Evolutionary conservation across 2,888 invertebrate species (phyloP).

Genomic region (Agriopis leucophaearia): DNA sequence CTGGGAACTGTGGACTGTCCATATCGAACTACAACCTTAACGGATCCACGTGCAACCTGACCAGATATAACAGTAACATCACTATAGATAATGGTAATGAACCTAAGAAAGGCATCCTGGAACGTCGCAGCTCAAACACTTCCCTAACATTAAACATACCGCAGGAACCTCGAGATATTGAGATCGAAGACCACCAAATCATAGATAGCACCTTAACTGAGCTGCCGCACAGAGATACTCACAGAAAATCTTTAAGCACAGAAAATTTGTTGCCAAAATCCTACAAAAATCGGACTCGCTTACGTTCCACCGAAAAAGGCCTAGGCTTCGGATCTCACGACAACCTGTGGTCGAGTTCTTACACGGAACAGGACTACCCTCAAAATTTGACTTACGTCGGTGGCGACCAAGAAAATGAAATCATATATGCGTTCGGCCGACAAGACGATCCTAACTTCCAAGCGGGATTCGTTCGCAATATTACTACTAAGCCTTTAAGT

Average conservation of each 20-base stretch:
- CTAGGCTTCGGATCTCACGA: constrained; percentile 81
- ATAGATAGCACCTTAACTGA: constrained; percentile 73
- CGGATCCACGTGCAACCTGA: constrained; percentile 82
- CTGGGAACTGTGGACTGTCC: constrained; percentile 78
- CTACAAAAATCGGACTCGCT: constrained; percentile 72
- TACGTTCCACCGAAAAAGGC: constrained; percentile 67
- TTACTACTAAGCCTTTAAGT: constrained; percentile 88
- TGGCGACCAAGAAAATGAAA: constrained; percentile 82
- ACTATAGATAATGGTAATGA: constrained; percentile 77
- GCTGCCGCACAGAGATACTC: constrained; percentile 71
- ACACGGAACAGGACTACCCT: constrained; percentile 72
- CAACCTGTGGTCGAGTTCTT: constrained; percentile 81
- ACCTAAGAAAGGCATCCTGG: constrained; percentile 88
- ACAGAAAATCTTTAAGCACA: constrained; percentile 87
- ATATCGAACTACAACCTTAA: constrained; percentile 84
- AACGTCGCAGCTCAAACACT: constrained; percentile 93
- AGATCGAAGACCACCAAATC: constrained; percentile 73
- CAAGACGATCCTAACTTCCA: constrained; percentile 74
- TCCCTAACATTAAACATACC: constrained; percentile 90
- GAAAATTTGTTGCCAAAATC: constrained; percentile 87
- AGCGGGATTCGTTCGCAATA: constrained; percentile 79
- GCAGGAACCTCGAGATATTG: constrained; percentile 78
- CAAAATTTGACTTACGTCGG: constrained; percentile 78
- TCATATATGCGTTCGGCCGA: constrained; percentile 80
- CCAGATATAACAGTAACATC: constrained; percentile 79